Evolutionary conservation across 2,113 vertebrate genomes (phyloP).

Genomic region (Ciconia maguari): DNA sequence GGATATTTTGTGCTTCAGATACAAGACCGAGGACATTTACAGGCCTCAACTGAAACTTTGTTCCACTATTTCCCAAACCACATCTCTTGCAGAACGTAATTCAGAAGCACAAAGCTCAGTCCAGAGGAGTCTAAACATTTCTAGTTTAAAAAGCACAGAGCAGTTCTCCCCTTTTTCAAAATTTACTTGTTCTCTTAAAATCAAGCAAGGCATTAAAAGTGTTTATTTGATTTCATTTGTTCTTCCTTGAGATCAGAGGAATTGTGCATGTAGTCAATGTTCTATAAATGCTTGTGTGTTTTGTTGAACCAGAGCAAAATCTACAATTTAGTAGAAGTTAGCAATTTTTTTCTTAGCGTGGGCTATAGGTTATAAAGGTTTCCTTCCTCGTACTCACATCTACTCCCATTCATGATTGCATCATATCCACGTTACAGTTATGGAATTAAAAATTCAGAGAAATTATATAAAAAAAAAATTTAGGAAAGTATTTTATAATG

Average conservation of each 20-base stretch:
- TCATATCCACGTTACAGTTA: not conserved
- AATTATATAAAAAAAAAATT: not conserved
- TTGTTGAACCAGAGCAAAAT: not conserved
- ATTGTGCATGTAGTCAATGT: not conserved
- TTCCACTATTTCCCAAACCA: not conserved
- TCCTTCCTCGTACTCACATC: not conserved
- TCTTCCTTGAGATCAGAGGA: not conserved
- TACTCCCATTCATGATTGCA: not conserved
- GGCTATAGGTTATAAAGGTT: not conserved
- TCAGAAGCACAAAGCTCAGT: not conserved
- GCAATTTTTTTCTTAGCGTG: not conserved
- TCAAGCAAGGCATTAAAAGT: not conserved
- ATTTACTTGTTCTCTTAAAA: not conserved
- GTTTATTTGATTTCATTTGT: not conserved
- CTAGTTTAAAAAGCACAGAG: not conserved
- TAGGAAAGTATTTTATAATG: not conserved
- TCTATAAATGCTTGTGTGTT: not conserved
- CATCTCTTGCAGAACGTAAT: not conserved
- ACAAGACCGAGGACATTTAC: not conserved
- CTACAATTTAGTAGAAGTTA: not conserved
- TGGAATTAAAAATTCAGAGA: not conserved
- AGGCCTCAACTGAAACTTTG: not conserved
- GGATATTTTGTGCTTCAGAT: not conserved
- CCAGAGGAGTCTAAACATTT: not conserved
- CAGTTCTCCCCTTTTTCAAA: not conserved